phyloP scores from a whole-genome alignment of 2,888 invertebrate genomes.

The Watsonalla cultraria region DNA sequence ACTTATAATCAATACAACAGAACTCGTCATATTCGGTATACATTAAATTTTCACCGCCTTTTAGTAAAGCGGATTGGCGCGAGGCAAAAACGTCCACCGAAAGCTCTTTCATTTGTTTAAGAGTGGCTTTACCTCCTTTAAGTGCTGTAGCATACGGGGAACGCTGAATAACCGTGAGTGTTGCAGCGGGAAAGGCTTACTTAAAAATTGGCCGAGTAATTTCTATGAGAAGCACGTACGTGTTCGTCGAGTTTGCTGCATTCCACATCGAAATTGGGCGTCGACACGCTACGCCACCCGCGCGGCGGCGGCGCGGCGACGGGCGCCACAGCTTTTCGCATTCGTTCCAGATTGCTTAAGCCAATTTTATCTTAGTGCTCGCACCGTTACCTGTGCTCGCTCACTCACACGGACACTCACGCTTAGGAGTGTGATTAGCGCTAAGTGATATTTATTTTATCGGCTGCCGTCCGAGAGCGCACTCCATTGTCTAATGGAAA shows the following conservation, averaged over 20 bases:
- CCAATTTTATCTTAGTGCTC: constrained; percentile 65
- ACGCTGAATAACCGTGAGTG: constrained; percentile 67
- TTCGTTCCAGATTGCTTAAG: constrained; percentile 57
- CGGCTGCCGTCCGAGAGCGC: constrained; percentile 32
- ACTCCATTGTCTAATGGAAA: constrained; percentile 50
- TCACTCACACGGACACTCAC: constrained; percentile 47
- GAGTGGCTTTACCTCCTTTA: constrained; percentile 67
- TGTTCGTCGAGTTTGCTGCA: constrained; percentile 50
- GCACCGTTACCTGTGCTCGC: constrained; percentile 54
- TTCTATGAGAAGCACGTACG: constrained; percentile 74
- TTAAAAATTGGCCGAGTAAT: constrained; percentile 72
- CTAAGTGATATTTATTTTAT: constrained; percentile 68
- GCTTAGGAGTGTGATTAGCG: constrained; percentile 57
- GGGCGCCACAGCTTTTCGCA: constrained; percentile 29
- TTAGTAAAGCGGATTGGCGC: constrained; percentile 65
- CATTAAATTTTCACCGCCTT: constrained; percentile 67
- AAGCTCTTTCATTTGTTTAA: constrained; percentile 74
- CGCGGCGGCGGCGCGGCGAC: constrained; percentile 11
- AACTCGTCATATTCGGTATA: constrained; percentile 46
- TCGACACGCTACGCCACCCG: constrained; percentile 22
- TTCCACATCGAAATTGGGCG: constrained; percentile 51
- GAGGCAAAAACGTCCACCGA: constrained; percentile 53
- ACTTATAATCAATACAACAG: constrained; percentile 22
- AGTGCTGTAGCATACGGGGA: constrained; percentile 62
- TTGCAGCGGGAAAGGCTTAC: constrained; percentile 68